Base-by-base conservation (phyloP, 2,113 vertebrate genomes). In the Rutilus rutilus region DNA sequence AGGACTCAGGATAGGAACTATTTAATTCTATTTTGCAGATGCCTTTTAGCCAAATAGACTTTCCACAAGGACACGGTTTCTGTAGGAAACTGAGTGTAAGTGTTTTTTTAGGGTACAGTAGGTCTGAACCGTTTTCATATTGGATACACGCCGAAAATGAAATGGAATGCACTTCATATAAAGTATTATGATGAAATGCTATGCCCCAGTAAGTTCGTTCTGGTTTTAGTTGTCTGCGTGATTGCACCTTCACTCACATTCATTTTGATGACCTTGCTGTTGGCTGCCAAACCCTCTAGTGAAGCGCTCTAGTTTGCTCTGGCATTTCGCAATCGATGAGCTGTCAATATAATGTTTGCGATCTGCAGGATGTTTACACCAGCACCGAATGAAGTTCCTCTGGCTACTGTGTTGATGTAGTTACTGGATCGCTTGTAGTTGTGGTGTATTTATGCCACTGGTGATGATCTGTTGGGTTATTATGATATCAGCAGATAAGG, bases 331-430 rank as follows among this genome's bases (percentile, higher is more conserved):
- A 47, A 82, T 82, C 62, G 27, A 33, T 82, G 42, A 82, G 39
- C 42, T 82, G 62, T 67, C 79, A 82, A 64, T 81, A 64, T 47
- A 81, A 81, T 81, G 78, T 81, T 81, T 81, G n/a, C 15, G 25
- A 47, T 82, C 79, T 82, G 60, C 17, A 3, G 17, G 10, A 82
- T 82, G 62, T 82, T 65, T 67, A 82, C 42, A 82, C 39, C n/a
- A 65, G 42, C 59, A 47, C 5, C 1, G n/a, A 80, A 62, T 80
- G 14, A 45, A 62, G 57, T 45, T 80, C 23, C 59, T 62, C 57
- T 42, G 57, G 54, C 33, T 42, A 42, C 78, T 62, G 39, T 50
- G 60, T 67, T 52, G 42, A 11, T 82, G n/a, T 50, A 50, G 60
- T 50, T 30, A 52, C 47, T 50, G 60, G 9, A 23, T 67, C 5